Conservation (phyloP, 2,888 invertebrate species). For the Automeris io region DNA sequence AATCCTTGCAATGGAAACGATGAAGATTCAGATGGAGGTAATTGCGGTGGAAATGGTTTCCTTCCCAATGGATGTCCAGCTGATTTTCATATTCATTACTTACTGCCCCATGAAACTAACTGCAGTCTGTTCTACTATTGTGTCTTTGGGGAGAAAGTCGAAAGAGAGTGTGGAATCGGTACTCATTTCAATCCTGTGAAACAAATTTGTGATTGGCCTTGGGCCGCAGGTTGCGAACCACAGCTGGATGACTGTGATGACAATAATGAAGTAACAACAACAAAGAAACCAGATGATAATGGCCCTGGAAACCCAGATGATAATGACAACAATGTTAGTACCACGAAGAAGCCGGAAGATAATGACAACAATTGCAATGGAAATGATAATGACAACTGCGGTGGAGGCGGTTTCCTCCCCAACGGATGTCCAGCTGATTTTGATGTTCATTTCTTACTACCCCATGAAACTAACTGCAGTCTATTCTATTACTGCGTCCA, state of each 20-base stretch:
- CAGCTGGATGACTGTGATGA: neutral
- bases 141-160: slow-evolving; percentile 19
- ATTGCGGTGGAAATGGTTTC: slow-evolving; percentile 1
- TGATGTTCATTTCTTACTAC: slow-evolving; percentile 18
- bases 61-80: slow-evolving; percentile 30
- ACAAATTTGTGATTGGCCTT: slow-evolving; percentile 26
- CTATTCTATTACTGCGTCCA: slow-evolving; percentile 28
- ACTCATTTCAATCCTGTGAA: slow-evolving; percentile 21
- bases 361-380: neutral
- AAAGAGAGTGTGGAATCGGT: slow-evolving; percentile 17
- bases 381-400: slow-evolving; percentile 3
- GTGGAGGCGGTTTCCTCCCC: slow-evolving; percentile 8
- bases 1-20: slow-evolving; percentile 1
- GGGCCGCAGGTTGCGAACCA: slow-evolving; percentile 18
- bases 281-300: neutral
- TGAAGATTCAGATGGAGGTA: neutral
- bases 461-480: slow-evolving; percentile 23
- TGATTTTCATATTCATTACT: slow-evolving; percentile 18
- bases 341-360: neutral
- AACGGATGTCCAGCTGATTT: slow-evolving; percentile 25
- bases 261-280: neutral
- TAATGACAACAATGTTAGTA: neutral
- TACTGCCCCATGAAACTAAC: slow-evolving; percentile 27
- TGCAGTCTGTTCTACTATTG: slow-evolving; percentile 23
- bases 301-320: neutral